These are phyloP conservation scores for Julus scanicus DNA, from an alignment of 2,888 invertebrate genomes.

Conservation along the genomic window DNA sequence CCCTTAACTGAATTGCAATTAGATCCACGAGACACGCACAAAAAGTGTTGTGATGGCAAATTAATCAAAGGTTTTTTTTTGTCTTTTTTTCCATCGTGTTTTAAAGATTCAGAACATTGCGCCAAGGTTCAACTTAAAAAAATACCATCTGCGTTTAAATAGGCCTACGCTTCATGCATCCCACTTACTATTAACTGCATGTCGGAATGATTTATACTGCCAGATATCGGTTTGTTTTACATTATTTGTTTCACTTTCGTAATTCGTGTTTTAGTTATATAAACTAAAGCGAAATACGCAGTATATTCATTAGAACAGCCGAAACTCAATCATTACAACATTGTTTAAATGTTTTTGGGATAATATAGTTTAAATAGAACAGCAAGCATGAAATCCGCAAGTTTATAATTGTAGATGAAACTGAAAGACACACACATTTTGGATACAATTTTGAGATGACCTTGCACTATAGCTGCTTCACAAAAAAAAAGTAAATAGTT, in stretches of 20 bases:
- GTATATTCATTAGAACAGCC: no score
- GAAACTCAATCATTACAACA: not conserved
- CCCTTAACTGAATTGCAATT: conserved; percentile 39
- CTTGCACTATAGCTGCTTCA: no score
- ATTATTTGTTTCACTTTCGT: not conserved
- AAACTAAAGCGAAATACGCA: not conserved
- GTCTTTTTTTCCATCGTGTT: not conserved
- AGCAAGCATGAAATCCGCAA: no score
- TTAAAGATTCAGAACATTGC: not conserved
- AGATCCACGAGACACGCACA: not conserved
- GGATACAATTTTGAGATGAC: no score
- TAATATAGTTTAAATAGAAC: no score
- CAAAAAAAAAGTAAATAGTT: no score
- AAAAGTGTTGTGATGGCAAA: not conserved
- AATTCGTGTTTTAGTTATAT: not conserved
- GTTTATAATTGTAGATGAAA: no score
- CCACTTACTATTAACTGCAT: not conserved
- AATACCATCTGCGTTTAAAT: not conserved
- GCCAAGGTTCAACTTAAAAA: not conserved
- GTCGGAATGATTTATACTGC: conserved; percentile 5
- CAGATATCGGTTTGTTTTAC: not conserved
- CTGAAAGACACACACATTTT: no score
- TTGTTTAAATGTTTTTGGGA: not conserved
- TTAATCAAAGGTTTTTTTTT: not conserved
- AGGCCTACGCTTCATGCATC: not conserved